These are phyloP conservation scores for Sandelia bainsii DNA, from an alignment of 2,797 vertebrate genomes.

Conservation along the genomic window DNA sequence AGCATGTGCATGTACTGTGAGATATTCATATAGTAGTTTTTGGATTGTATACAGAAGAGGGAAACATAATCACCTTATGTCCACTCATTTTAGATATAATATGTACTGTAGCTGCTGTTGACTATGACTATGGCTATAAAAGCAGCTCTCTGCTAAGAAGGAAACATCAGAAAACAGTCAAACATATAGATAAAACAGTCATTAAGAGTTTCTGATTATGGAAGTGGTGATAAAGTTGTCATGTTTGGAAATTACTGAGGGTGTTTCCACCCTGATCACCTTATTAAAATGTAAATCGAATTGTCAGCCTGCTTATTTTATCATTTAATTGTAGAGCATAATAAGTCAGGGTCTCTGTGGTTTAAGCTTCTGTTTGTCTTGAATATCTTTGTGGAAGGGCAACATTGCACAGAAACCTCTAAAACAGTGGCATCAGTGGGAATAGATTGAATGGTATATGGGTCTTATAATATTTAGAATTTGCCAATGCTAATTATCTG, in stretches of 20 bases:
- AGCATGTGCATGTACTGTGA: constrained; percentile 17
- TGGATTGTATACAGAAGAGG: constrained; percentile 26
- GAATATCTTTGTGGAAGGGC: constrained; percentile 22
- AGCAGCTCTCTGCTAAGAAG: constrained; percentile 15
- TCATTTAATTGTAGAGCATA: constrained; percentile 43
- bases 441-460: constrained; percentile 43
- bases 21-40: constrained; percentile 27
- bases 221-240: constrained; percentile 22
- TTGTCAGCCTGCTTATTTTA: constrained; percentile 25
- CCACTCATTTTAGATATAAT: constrained; percentile 23
- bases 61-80: constrained; percentile 41
- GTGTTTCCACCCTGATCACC: constrained; percentile 8
- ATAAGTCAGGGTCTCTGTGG: constrained; percentile 41
- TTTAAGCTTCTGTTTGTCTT: constrained; percentile 40
- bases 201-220: constrained; percentile 21
- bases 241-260: constrained; percentile 38
- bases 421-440: constrained; percentile 45
- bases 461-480: constrained; percentile 65
- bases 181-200: constrained; percentile 30
- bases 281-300: constrained; percentile 35
- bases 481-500: constrained; percentile 70
- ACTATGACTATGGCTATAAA: constrained; percentile 3
- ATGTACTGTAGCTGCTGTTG: constrained; percentile 26
- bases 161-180: constrained; percentile 34
- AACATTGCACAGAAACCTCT: constrained; percentile 36